Evolutionary conservation across 2,797 vertebrate species (phyloP).

Genomic region (Crax fasciolata): DNA sequence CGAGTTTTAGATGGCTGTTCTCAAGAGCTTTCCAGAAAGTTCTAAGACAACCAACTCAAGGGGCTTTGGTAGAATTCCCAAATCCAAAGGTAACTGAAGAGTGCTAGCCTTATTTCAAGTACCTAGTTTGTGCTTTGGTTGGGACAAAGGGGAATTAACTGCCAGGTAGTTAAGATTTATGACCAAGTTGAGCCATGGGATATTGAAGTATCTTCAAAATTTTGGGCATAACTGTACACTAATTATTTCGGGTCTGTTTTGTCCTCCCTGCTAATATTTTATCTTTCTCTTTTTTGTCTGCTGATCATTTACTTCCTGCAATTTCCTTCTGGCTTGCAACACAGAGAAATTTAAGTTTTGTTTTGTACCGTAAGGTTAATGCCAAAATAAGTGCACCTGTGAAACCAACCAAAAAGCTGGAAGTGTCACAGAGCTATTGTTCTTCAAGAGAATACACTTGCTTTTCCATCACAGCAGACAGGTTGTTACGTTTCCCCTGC

Average conservation of each 20-base stretch:
- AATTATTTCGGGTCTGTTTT: neutral
- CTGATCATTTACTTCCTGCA: neutral
- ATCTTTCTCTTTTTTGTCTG: neutral
- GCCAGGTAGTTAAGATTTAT: neutral
- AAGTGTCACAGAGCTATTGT: accelerated
- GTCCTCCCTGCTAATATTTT: neutral
- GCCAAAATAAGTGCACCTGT: neutral
- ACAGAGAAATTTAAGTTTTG: neutral
- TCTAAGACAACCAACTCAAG: neutral
- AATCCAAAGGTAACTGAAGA: neutral
- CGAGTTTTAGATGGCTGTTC: neutral
- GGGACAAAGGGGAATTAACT: neutral
- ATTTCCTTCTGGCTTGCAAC: neutral
- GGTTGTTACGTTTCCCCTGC: accelerated
- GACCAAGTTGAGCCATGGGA: neutral
- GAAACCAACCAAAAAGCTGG: neutral
- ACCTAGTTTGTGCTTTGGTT: neutral
- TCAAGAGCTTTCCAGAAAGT: neutral
- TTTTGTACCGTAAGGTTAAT: accelerated
- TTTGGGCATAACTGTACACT: neutral
- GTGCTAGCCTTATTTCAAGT: neutral
- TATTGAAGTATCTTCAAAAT: neutral
- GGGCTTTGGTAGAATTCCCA: neutral
- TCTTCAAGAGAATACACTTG: accelerated
- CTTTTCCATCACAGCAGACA: neutral